Conservation (phyloP, 2,113 vertebrate genomes). For the Cavia porcellus region DNA sequence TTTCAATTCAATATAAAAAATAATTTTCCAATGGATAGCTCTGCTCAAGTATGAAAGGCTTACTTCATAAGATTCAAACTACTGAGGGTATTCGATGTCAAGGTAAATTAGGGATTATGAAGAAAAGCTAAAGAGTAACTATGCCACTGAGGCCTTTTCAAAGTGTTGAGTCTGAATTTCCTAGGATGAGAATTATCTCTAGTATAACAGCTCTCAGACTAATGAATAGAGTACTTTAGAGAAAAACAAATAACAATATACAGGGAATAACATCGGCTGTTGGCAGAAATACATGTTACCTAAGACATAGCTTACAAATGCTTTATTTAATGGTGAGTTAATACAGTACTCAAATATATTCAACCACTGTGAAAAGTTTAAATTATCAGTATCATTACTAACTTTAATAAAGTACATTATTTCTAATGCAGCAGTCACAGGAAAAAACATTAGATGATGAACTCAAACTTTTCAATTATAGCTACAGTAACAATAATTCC, state of each 20-base stretch:
- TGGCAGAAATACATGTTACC: neutral
- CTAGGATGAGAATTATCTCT: neutral
- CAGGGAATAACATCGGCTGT: neutral
- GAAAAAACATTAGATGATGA: neutral
- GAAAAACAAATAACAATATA: constrained; percentile 20
- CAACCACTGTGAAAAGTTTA: neutral
- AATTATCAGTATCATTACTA: neutral
- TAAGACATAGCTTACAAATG: neutral
- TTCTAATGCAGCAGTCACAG: neutral
- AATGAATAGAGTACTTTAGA: neutral
- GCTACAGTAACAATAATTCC: neutral
- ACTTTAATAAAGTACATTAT: neutral
- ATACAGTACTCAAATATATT: neutral
- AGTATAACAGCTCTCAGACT: neutral
- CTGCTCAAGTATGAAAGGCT: neutral
- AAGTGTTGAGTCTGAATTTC: neutral
- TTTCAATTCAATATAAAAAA: constrained; percentile 15
- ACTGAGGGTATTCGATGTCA: neutral
- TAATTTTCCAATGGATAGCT: neutral
- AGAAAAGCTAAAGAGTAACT: constrained; percentile 46
- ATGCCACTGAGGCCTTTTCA: neutral
- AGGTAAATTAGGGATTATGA: neutral
- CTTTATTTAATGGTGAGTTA: neutral
- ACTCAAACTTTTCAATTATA: neutral
- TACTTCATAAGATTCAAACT: constrained; percentile 21